Percentiles rank a stretch among this genome's conserved stretches.
Conservation (phyloP, 1,140 invertebrate genomes). For the Rhizoglyphus robini region DNA sequence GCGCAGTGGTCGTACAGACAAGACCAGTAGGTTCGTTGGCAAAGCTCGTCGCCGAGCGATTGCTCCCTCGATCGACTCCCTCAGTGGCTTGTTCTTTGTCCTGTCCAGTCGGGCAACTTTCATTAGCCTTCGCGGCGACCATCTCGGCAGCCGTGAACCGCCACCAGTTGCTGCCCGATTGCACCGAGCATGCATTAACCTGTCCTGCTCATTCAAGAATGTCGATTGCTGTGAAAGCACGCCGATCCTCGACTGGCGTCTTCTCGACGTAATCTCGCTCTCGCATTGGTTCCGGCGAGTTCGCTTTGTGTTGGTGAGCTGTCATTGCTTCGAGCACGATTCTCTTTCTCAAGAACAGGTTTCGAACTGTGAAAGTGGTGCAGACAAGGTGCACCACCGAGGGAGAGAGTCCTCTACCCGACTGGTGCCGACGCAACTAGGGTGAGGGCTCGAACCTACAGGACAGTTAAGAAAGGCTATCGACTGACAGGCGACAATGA, state of each 20-base stretch:
- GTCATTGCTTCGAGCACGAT: not conserved
- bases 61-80: not conserved
- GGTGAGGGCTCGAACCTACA: too few species aligned
- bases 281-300: not conserved
- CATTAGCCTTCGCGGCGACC: not conserved
- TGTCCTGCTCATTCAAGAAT: slow-evolving; percentile 10
- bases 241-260: not conserved
- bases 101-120: too few species aligned
- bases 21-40: too few species aligned
- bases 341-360: not conserved
- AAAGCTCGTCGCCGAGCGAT: too few species aligned
- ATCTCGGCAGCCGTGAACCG: not conserved
- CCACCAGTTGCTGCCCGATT: not conserved
- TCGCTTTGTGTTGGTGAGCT: not conserved
- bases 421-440: too few species aligned
- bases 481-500: too few species aligned
- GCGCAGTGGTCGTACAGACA: too few species aligned
- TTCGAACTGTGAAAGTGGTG: not conserved
- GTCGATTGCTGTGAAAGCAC: not conserved
- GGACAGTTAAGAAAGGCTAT: too few species aligned
- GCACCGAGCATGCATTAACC: not conserved
- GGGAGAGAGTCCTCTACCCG: too few species aligned
- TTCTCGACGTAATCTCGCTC: not conserved
- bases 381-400: not conserved
- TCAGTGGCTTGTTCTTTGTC: too few species aligned